These are phyloP conservation scores for Olivierus martensii DNA, from an alignment of 1,140 invertebrate species.

Conservation along the genomic window DNA sequence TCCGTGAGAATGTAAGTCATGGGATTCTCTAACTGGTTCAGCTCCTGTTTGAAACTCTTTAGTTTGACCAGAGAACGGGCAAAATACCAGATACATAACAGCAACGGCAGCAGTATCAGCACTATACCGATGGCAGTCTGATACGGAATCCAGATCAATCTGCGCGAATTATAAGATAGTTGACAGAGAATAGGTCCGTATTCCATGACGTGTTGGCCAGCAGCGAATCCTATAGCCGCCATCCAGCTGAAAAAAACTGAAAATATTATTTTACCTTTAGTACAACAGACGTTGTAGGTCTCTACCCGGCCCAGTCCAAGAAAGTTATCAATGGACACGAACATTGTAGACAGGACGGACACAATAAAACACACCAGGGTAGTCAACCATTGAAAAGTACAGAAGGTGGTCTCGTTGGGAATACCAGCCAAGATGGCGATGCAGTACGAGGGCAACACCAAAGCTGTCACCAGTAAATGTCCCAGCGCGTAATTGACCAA, in stretches of 20 bases:
- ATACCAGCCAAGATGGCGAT: conserved; percentile 45
- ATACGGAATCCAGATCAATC: conserved; percentile 17
- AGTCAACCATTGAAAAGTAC: conserved; percentile 49
- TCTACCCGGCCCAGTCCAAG: conserved; percentile 10
- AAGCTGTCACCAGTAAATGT: conserved; percentile 53
- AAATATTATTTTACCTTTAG: conserved; percentile 22
- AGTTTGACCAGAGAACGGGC: conserved; percentile 46
- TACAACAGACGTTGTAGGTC: conserved; percentile 18
- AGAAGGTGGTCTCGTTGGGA: conserved; percentile 42
- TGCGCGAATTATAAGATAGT: background rate
- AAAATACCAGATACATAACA: conserved; percentile 28
- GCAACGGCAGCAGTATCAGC: conserved; percentile 27
- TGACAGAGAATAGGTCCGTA: conserved; percentile 26
- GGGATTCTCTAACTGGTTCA: conserved; percentile 7
- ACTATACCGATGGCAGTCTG: conserved; percentile 2
- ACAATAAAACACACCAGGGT: conserved; percentile 49
- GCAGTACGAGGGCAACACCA: conserved; percentile 52
- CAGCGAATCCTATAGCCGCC: conserved; percentile 37
- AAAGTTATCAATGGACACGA: conserved; percentile 42
- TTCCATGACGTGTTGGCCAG: conserved; percentile 36
- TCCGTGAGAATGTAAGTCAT: conserved; percentile 27
- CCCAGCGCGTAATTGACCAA: conserved; percentile 60
- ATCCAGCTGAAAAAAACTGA: conserved; percentile 38
- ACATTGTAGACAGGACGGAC: conserved; percentile 44
- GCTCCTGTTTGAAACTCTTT: conserved; percentile 11